These are phyloP conservation scores for Sebastes hubbsi DNA, from an alignment of 2,797 vertebrate species.

Conservation along the genomic window DNA sequence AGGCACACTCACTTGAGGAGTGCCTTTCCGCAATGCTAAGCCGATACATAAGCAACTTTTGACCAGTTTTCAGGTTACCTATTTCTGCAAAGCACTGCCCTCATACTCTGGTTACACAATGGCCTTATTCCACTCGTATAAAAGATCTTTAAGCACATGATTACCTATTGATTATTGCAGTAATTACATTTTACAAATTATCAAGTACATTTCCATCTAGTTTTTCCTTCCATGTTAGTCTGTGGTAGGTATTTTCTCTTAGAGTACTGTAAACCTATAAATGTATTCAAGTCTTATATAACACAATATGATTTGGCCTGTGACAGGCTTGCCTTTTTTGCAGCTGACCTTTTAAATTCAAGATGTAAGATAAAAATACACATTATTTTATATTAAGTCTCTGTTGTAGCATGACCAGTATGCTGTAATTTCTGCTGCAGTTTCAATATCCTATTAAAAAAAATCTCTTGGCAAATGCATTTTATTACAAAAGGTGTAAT, in stretches of 20 bases:
- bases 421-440: not conserved
- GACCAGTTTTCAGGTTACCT: conserved; percentile 39
- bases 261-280: not conserved
- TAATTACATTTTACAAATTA: not conserved
- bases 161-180: not conserved
- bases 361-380: conserved; percentile 7
- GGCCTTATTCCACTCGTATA: not conserved
- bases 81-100: conserved; percentile 4
- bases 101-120: not conserved
- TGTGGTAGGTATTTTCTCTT: not conserved
- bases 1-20: conserved; percentile 86
- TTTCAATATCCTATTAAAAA: not conserved
- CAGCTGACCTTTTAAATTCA: conserved; percentile 23
- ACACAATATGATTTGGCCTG: not conserved
- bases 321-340: conserved; percentile 30
- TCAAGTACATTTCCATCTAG: too few relatives aligned
- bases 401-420: not conserved
- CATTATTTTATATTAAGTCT: not conserved
- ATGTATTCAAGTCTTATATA: conserved; percentile 13
- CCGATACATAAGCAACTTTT: conserved; percentile 70
- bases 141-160: not conserved
- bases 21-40: conserved; percentile 55
- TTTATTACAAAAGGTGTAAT: not conserved
- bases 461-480: not conserved
- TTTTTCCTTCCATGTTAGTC: not conserved